Base-by-base conservation (phyloP, 92 coral and sea anemone species). In the Epizoanthus fatuus region DNA sequence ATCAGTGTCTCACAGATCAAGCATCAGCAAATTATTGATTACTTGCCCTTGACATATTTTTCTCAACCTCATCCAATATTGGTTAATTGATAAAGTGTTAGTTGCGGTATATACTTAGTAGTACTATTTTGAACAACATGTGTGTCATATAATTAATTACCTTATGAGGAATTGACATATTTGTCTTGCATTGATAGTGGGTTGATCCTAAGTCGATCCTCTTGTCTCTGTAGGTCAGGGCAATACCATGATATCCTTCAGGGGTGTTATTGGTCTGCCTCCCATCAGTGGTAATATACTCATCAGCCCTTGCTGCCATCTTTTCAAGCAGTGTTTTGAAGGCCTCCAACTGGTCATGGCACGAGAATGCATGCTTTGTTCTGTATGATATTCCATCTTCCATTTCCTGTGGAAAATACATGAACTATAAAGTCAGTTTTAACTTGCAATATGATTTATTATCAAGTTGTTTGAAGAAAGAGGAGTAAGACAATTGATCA, bases 141-240 rank as follows among this genome's bases (percentile, higher is more conserved):
- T 44, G 47, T 44, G 8, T 4, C 47, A 44, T 44, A 7, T 44
- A 2, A 7, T 44, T 7, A 65, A 25, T 68, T 86, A 78, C 86
- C 77, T 63, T 78, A 65, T 85, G 89, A 19, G 84, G 89, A 85
- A 85, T 75, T 74, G 89, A 85, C 89, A 85, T 85, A 72, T 84
- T 85, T 49, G 89, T 85, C 38, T 85, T 85, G 37, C 89, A 85
- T 44, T 75, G 54, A 52, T 85, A 85, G 64, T 85, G 89, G 10
- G 64, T 68, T 4, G 86, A 40, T 17, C 40, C 38, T 39, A 86
- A 75, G 42, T 86, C 80, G 35, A 87, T 87, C 54, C 91, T 87
- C 63, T 87, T 87, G 32, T 87, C 90, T 45, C 90, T 79, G 86
- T 87, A 87, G 8, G 63, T 60, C 75, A 87, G 57, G 7, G 78